These are phyloP conservation scores for Oreortyx pictus DNA, from an alignment of 2,797 vertebrate species.

Conservation along the genomic window DNA sequence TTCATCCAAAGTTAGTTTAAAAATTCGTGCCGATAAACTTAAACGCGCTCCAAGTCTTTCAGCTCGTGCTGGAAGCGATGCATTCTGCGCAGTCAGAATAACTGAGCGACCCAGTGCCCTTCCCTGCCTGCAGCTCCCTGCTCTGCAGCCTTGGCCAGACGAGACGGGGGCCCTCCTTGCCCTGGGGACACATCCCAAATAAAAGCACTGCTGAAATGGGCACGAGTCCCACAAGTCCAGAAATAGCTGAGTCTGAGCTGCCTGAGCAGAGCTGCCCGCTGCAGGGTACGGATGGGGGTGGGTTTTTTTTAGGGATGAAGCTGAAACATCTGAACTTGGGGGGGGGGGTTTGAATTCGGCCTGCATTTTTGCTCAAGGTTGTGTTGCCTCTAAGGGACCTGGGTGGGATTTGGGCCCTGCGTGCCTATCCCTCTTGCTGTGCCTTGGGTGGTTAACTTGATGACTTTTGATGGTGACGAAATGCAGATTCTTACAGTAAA, in stretches of 20 bases:
- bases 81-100: not conserved
- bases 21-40: not conserved
- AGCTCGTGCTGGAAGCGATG: not conserved
- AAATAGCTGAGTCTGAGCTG: conserved; percentile 6
- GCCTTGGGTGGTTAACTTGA: not conserved
- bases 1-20: not conserved
- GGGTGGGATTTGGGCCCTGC: not conserved
- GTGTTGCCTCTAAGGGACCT: rapidly evolving
- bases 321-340: not conserved
- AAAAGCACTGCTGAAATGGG: not conserved
- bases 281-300: not conserved
- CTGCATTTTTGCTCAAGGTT: not conserved
- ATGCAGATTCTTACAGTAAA: not conserved
- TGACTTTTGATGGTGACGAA: not conserved
- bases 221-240: not conserved
- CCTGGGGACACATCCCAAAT: conserved; percentile 33
- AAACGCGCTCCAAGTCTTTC: not conserved
- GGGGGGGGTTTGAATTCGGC: not conserved
- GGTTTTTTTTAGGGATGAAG: not conserved
- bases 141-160: conserved; percentile 11
- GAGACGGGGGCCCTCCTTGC: conserved; percentile 11
- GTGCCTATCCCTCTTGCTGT: not conserved
- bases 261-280: not conserved
- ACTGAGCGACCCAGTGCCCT: not conserved
- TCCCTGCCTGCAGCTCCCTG: not conserved